Conservation (phyloP, 2,888 invertebrate species). For the Athetis lepigone region DNA sequence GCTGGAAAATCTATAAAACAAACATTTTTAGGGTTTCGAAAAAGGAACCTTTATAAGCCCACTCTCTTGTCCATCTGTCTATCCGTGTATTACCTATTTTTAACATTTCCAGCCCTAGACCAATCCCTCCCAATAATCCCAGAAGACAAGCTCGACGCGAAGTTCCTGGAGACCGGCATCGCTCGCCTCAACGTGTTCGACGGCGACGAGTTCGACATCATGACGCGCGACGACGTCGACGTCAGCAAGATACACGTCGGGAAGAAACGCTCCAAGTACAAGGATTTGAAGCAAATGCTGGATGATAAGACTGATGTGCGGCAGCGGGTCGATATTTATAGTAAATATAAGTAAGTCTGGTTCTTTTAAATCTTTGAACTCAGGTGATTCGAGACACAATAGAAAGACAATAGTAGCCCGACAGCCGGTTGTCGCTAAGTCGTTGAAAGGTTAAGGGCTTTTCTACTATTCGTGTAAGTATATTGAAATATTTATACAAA, state of each 20-base stretch:
- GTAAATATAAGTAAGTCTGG: conserved; percentile 90
- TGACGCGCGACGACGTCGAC: conserved; percentile 91
- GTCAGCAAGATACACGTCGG: conserved; percentile 86
- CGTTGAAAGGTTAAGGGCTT: too few species aligned
- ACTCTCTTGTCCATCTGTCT: too few species aligned
- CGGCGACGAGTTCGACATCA: conserved; percentile 94
- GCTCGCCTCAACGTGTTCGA: conserved; percentile 93
- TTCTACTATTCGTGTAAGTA: too few species aligned
- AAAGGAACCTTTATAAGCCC: too few species aligned
- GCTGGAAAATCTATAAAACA: too few species aligned
- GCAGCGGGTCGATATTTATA: conserved; percentile 89
- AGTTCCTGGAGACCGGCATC: conserved; percentile 89
- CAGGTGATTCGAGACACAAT: too few species aligned
- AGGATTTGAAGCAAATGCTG: conserved; percentile 91
- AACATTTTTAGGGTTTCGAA: too few species aligned
- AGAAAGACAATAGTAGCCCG: too few species aligned
- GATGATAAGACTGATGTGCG: conserved; percentile 92
- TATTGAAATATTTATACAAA: too few species aligned
- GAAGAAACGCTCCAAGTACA: conserved; percentile 91
- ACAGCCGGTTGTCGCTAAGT: too few species aligned
- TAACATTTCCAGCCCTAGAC: conserved; percentile 80
- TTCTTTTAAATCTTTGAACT: too few species aligned
- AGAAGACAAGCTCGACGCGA: conserved; percentile 90
- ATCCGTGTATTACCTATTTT: too few species aligned
- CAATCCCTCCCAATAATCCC: conserved; percentile 91